Evolutionary conservation across 2,113 vertebrate species (phyloP).

Genomic region (Astur gentilis): DNA sequence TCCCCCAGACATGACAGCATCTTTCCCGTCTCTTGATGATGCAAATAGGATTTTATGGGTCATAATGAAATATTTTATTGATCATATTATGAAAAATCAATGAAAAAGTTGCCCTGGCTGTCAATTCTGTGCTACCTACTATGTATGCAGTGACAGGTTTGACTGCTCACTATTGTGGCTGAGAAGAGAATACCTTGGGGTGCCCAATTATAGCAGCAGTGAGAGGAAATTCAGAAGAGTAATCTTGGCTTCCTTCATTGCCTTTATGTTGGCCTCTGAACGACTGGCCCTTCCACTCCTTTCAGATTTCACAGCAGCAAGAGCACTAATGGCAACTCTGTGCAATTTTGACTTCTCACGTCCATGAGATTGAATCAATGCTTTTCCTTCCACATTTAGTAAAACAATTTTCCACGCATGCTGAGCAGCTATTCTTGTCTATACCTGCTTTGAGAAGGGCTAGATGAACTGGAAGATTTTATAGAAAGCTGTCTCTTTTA

Average conservation of each 20-base stretch:
- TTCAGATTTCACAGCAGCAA: constrained; percentile 31
- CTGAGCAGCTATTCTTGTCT: constrained; percentile 29
- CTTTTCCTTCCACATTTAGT: constrained; percentile 2
- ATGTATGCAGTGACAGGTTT: background rate
- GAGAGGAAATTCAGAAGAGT: constrained; percentile 51
- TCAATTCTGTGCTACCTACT: background rate
- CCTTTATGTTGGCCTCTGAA: constrained; percentile 44
- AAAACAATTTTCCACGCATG: constrained; percentile 40
- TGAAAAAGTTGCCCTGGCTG: background rate
- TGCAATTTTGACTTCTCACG: constrained; percentile 12
- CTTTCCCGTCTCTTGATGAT: background rate
- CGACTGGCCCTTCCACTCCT: background rate
- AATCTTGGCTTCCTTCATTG: constrained; percentile 41
- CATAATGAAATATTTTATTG: constrained; percentile 24
- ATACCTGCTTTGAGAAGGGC: constrained; percentile 17
- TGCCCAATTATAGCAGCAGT: constrained; percentile 34
- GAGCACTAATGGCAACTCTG: constrained; percentile 2
- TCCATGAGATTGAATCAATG: constrained; percentile 9
- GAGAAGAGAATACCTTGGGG: constrained; percentile 34
- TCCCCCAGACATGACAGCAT: background rate
- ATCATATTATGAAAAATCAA: constrained; percentile 47
- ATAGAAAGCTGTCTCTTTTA: background rate
- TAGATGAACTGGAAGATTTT: constrained; percentile 23
- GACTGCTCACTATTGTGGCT: constrained; percentile 12
- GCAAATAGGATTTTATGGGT: background rate